Percentiles rank a stretch among this genome's conserved stretches.
Conservation (phyloP, 2,113 vertebrate species). For the Sigmodon hispidus region DNA sequence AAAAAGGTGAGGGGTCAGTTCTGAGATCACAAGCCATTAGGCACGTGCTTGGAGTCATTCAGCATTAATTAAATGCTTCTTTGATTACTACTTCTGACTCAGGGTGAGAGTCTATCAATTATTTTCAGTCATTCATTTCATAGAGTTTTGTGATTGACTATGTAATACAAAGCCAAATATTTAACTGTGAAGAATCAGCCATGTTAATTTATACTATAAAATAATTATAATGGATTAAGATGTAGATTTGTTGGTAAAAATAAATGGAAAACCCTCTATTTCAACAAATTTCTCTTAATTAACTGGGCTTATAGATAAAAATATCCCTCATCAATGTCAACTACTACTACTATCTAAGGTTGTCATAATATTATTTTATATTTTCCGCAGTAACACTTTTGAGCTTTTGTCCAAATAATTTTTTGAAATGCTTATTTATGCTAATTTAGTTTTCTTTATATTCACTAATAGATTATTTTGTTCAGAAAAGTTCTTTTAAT, state of each 20-base stretch:
- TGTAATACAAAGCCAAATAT: background rate
- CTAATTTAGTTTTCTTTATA: background rate
- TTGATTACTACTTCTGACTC: conserved; percentile 61
- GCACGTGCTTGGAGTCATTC: conserved; percentile 22
- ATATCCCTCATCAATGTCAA: background rate
- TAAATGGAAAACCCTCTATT: background rate
- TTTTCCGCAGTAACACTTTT: background rate
- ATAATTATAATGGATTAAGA: background rate
- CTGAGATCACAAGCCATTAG: conserved; percentile 51
- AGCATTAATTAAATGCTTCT: conserved; percentile 42
- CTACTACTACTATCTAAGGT: background rate
- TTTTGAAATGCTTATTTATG: conserved; percentile 3
- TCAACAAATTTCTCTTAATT: background rate
- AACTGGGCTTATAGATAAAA: background rate
- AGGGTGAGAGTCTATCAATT: conserved; percentile 28
- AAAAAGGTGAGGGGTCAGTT: conserved; percentile 9
- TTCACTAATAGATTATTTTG: conserved; percentile 16
- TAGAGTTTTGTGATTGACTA: background rate
- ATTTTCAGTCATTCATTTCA: conserved; percentile 28
- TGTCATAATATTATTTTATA: background rate
- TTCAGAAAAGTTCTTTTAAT: background rate
- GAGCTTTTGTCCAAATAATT: no score
- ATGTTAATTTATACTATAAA: background rate
- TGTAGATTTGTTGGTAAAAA: background rate
- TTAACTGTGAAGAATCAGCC: background rate